A percentile compares a stretch with the other conserved stretches of the same genome.
Conservation (phyloP, 2,113 vertebrate genomes). For the Dromas ardeola region DNA sequence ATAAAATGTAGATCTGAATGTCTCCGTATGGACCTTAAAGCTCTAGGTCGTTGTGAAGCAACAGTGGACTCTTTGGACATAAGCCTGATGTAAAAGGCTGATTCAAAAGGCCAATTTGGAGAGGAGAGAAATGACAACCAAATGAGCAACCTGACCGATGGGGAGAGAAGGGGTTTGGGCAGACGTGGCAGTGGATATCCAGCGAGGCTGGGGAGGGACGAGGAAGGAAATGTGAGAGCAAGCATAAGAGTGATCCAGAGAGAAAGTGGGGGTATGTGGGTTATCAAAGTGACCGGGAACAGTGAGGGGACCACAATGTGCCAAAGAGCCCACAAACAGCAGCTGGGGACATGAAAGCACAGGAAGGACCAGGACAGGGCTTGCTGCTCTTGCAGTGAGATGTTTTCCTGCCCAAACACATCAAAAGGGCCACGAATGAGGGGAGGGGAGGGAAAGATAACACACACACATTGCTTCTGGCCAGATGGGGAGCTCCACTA, state of each 20-base stretch:
- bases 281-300: neutral
- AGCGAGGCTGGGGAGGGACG: neutral
- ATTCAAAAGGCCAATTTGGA: neutral
- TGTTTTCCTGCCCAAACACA: neutral
- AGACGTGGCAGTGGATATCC: neutral
- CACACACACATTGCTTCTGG: neutral
- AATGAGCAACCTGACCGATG: neutral
- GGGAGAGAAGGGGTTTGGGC: neutral
- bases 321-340: neutral
- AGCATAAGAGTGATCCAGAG: neutral
- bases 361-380: neutral
- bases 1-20: neutral
- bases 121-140: neutral
- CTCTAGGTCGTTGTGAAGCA: neutral
- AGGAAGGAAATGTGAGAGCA: neutral
- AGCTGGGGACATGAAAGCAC: neutral
- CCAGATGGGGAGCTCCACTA: neutral
- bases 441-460: neutral
- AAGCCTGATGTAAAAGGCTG: neutral
- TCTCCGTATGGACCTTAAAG: neutral
- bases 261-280: neutral
- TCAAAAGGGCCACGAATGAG: neutral
- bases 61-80: neutral
- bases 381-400: neutral
- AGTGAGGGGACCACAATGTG: rapidly evolving